phyloP scores from a whole-genome alignment of 1,140 invertebrate species.

The Hylaeus anthracinus region DNA sequence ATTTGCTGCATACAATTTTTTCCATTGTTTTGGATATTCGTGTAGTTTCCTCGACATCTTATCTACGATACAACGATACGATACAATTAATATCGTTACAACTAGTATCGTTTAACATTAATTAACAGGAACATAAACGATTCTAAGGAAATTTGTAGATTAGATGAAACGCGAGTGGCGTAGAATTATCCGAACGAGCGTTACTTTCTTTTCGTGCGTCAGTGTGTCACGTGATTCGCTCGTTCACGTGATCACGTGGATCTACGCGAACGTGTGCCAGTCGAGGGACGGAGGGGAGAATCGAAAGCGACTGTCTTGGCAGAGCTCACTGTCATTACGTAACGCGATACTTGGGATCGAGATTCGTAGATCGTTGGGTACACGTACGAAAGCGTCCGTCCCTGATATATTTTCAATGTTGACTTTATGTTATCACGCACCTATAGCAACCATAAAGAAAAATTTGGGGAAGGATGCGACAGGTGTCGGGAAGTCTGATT shows the following conservation, averaged over 20 bases:
- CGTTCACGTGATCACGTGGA: conserved; percentile 37
- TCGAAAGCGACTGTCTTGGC: conserved; percentile 49
- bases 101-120: neutral
- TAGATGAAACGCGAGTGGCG: neutral
- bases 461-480: too few species aligned
- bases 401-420: too few species aligned
- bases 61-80: too few species aligned
- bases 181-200: neutral
- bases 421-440: too few species aligned
- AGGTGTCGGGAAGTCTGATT: too few species aligned
- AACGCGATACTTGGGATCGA: conserved; percentile 17
- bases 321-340: conserved; percentile 36
- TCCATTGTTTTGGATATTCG: too few species aligned
- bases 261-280: neutral
- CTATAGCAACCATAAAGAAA: too few species aligned
- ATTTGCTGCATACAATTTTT: too few species aligned
- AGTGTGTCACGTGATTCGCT: conserved; percentile 27
- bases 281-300: neutral
- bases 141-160: neutral
- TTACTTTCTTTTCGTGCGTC: conserved; percentile 35
- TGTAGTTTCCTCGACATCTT: too few species aligned
- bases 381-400: neutral
- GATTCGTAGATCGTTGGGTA: conserved; percentile 6
- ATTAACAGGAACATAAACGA: neutral
- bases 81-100: too few species aligned